Evolutionary conservation across 2,888 invertebrate species (phyloP), one percentile per base, ranked within the genome.

Genomic region (Cynaeus angustus): DNA sequence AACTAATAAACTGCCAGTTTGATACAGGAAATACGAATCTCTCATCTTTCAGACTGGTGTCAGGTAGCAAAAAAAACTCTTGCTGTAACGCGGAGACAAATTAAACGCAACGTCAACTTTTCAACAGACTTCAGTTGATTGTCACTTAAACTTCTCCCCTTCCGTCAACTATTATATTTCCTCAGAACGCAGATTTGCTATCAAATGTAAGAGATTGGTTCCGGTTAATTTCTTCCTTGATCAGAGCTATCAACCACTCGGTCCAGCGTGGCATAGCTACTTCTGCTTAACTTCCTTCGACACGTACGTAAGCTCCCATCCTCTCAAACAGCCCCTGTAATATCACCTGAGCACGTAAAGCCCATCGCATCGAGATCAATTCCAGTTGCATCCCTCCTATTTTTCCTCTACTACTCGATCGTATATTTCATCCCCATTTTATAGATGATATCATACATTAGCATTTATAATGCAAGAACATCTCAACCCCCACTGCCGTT

Each of bases 361-460:
- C 48, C 48, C 61, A 30, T 48, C 58, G 43, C 37, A 12, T 16
- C 48, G 10, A 43, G 46, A 64, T 64, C 64, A 52, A 64, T 64
- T 53, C 52, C 53, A 9, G 52, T 53, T 52, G 50, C 41, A 58
- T 43, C 38, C 13, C 8, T 21, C 52, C 33, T 43, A 59, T 59
- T 67, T 52, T 52, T 61, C n/a, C 53, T 59, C 21, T 46, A 21
- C 26, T 10, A 21, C 7, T n/a, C 37, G 48, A 66, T 56, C 38
- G 56, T 58, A 59, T 46, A 61, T 53, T 68, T 64, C 58, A 50
- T 41, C 55, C 56, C 43, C 33, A 50, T 64, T 56, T 48, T 64
- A 45, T 38, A 45, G 48, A 64, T 43, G 62, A 28, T 58, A 58
- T 65, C 58, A 50, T 56, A 58, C 52, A 56, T 69, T 58, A 65